Base-by-base conservation (phyloP, 2,113 vertebrate species). In the Talpa occidentalis region DNA sequence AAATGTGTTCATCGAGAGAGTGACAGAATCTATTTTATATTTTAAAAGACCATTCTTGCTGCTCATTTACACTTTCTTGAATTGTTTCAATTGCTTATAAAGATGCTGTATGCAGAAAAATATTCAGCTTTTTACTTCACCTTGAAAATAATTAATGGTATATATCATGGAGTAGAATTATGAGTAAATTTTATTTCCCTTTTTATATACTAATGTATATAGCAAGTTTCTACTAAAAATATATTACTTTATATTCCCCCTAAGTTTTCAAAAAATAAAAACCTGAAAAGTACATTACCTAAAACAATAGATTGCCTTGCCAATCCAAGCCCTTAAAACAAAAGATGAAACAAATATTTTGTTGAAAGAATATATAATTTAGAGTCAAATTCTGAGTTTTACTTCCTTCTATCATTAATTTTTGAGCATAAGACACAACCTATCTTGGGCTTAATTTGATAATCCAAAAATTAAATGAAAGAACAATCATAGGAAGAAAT, bases 391-490 rank as follows among this genome's bases (percentile, higher is more conserved):
- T 19, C 37, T 67, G 26, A n/a, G 59, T 19, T 89, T 83, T 59
- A 80, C n/a, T 22, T 60, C 42, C 28, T 42, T 62, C 30, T 0
- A n/a, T n/a, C 28, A 70, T 42, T 78, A 22, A 85, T 22, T 21
- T 6, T 72, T 44, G 24, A 44, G 3, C 24, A n/a, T 60, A 21
- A 42, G 70, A 77, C n/a, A 42, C 17, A 64, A 19, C 6, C 8
- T n/a, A 44, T 1, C n/a, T 7, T 49, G 24, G 28, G 17, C 54
- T 78, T 78, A 12, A 62, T 73, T 72, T 69, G 49, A 40, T 69
- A 49, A 89, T 59, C 14, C 59, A 60, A 83, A 90, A 83, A 47
- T 69, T 83, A 94, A 83, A 59, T 69, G 49, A 83, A 3, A 52
- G 24, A 78, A 49, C 9, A 77, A 1, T 84, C 69, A 60, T 60